A percentile compares a stretch with the other conserved stretches of the same genome.
Evolutionary conservation across 1,140 invertebrate genomes (phyloP).

Genomic region (Hermetia illucens): DNA sequence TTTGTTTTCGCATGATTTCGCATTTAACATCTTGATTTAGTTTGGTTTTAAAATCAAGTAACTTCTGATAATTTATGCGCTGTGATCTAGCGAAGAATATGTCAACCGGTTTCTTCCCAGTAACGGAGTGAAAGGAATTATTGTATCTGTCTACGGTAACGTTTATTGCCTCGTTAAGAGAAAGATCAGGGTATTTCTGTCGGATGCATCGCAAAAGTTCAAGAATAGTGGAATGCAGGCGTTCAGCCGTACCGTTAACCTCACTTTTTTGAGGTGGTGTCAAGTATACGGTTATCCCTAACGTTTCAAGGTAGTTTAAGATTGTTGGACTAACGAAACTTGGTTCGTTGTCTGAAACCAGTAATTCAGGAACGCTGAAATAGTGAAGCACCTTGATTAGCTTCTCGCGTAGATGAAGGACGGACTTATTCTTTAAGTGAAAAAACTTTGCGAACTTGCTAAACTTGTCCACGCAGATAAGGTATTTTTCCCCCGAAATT

Average conservation of each 20-base stretch:
- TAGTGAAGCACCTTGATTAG: neutral
- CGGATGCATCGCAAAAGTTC: neutral
- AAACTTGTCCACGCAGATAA: conserved; percentile 2
- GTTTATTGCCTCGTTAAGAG: neutral
- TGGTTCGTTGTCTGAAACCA: conserved; percentile 1
- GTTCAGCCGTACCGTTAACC: neutral
- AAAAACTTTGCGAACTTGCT: conserved; percentile 3
- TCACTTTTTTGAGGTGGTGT: neutral
- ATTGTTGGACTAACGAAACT: neutral
- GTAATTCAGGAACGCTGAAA: neutral
- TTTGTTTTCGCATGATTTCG: neutral
- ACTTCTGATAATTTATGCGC: neutral
- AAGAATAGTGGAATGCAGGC: conserved; percentile 2
- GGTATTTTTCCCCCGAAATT: neutral
- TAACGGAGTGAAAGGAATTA: conserved; percentile 2
- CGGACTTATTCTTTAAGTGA: neutral
- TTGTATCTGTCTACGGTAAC: conserved; percentile 1
- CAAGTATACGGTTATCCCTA: neutral
- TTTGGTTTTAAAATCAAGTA: neutral
- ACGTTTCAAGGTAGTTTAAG: neutral
- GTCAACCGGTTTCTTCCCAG: neutral
- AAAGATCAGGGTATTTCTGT: neutral
- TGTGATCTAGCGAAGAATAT: neutral
- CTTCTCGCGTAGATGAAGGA: neutral
- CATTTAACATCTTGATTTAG: neutral